These are phyloP conservation scores for Melanotaenia duboulayi DNA, from an alignment of 2,113 vertebrate genomes.

Conservation along the genomic window DNA sequence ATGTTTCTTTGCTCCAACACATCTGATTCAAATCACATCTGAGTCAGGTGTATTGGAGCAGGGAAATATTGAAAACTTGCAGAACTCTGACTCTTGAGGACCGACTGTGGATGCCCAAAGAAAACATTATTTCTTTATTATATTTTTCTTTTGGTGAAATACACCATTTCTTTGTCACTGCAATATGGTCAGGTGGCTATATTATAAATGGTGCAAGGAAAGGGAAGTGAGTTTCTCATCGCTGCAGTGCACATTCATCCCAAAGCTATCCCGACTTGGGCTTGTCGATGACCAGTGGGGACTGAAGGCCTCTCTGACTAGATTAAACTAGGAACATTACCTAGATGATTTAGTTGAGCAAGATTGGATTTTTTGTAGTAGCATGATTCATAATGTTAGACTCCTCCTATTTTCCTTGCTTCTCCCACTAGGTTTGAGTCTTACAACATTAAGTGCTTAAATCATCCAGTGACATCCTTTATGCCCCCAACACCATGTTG, in stretches of 20 bases:
- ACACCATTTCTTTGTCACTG: neutral
- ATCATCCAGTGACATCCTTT: conserved; percentile 34
- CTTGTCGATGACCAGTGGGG: neutral
- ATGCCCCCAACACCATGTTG: neutral
- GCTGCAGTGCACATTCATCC: conserved; percentile 7
- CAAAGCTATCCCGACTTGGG: neutral
- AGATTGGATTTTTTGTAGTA: neutral
- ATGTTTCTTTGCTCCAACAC: too few relatives aligned
- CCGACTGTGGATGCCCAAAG: too few relatives aligned
- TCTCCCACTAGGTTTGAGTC: neutral
- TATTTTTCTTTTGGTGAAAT: neutral
- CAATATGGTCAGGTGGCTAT: neutral
- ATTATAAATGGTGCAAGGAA: neutral
- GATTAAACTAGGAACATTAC: neutral
- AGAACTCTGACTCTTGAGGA: too few relatives aligned
- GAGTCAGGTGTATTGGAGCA: too few relatives aligned
- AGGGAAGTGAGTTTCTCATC: neutral
- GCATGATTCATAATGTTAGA: neutral
- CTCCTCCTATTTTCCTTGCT: conserved; percentile 1
- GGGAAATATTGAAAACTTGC: too few relatives aligned
- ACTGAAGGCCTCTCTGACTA: neutral
- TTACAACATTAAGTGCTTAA: conserved; percentile 41
- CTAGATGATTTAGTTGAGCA: neutral
- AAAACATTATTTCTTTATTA: too few relatives aligned
- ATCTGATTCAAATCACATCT: too few relatives aligned